These are phyloP conservation scores for Cervus canadensis DNA, from an alignment of 2,113 vertebrate species.

Conservation along the genomic window DNA sequence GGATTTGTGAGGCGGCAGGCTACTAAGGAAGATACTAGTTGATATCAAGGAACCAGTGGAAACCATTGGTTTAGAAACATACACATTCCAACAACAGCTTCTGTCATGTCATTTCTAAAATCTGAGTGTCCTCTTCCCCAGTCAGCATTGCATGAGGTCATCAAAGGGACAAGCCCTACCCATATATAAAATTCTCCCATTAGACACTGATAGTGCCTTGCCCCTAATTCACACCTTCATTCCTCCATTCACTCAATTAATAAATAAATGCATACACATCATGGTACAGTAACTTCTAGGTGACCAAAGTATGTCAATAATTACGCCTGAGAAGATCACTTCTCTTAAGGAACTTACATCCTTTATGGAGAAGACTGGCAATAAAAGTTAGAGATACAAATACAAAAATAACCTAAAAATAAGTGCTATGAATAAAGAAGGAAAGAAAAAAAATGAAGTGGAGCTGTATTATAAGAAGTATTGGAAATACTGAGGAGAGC, in stretches of 20 bases:
- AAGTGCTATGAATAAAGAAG: neutral
- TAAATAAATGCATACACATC: neutral
- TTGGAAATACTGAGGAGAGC: neutral
- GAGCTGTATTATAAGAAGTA: neutral
- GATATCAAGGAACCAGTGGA: neutral
- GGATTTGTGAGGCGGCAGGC: neutral
- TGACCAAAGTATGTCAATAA: neutral
- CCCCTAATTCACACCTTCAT: neutral
- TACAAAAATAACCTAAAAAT: neutral
- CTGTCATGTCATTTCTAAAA: neutral
- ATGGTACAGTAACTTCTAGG: no score
- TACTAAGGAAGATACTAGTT: neutral
- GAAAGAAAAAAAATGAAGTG: neutral
- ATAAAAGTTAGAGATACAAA: neutral
- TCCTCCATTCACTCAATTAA: neutral
- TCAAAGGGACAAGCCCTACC: neutral
- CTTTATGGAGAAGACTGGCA: neutral
- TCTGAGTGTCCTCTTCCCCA: neutral
- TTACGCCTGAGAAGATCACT: neutral
- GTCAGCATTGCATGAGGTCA: neutral
- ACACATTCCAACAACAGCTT: neutral
- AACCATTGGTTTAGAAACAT: neutral
- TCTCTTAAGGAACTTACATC: neutral
- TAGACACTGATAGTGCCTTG: neutral
- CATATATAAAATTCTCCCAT: neutral